Conservation (phyloP, 92 coral and sea anemone species). For the Heteractis magnifica region DNA sequence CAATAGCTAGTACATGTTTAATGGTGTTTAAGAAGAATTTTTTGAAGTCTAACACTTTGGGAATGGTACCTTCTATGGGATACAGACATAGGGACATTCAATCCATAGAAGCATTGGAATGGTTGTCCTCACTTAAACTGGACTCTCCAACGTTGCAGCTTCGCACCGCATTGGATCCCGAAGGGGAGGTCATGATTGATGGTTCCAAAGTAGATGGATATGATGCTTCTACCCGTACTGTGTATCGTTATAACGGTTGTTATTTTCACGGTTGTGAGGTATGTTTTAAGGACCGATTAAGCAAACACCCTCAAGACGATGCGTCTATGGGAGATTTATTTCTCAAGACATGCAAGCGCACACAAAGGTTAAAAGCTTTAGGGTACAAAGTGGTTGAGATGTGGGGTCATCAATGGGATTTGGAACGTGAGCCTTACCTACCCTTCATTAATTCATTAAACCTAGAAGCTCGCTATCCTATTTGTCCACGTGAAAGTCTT, state of each 20-base stretch:
- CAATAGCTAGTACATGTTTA: conserved; percentile 6
- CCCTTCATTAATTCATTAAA: not conserved
- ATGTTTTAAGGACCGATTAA: conserved; percentile 1
- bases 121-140: conserved; percentile 3
- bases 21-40: not conserved
- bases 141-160: not conserved
- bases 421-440: not conserved
- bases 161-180: not conserved
- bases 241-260: conserved; percentile 1
- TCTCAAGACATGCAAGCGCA: not conserved
- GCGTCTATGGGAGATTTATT: conserved; percentile 2
- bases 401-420: conserved; percentile 10
- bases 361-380: not conserved
- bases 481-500: not conserved
- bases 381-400: conserved; percentile 13
- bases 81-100: conserved; percentile 5
- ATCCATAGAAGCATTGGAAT: not conserved
- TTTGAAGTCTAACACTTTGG: conserved; percentile 8
- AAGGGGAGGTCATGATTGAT: not conserved
- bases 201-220: conserved; percentile 16
- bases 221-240: not conserved
- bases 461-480: not conserved
- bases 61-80: conserved; percentile 4
- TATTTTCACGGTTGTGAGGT: not conserved
- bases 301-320: not conserved